Conservation (phyloP, 2,888 invertebrate species). For the Mythimna albipuncta region DNA sequence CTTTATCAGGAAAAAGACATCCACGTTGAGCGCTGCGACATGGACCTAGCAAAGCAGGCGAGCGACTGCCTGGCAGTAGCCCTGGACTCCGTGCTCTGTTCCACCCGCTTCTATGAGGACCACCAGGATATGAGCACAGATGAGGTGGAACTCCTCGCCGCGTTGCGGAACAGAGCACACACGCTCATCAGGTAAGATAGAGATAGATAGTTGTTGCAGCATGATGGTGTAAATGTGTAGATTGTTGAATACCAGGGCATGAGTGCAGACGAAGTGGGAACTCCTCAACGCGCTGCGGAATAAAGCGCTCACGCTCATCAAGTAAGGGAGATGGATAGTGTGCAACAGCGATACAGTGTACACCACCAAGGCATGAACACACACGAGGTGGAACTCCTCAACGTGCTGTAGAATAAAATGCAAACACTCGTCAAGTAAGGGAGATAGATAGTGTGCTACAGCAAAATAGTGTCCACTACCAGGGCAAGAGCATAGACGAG, state of each 20-base stretch:
- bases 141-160: slow-evolving; percentile 37
- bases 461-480: no score
- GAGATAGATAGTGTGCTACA: no score
- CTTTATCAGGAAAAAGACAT: slow-evolving; percentile 79
- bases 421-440: slow-evolving; percentile 80
- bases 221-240: no score
- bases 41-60: slow-evolving; percentile 77
- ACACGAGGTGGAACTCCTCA: slow-evolving; percentile 53
- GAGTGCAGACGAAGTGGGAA: slow-evolving; percentile 51
- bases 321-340: slow-evolving; percentile 66
- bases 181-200: slow-evolving; percentile 77
- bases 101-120: slow-evolving; percentile 70
- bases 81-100: slow-evolving; percentile 79
- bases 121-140: slow-evolving; percentile 48
- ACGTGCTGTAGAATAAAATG: slow-evolving; percentile 72
- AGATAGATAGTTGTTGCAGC: no score
- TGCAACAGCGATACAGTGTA: no score
- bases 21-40: slow-evolving; percentile 73
- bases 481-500: no score
- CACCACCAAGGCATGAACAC: no score
- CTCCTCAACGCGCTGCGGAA: slow-evolving; percentile 61
- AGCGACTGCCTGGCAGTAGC: slow-evolving; percentile 79
- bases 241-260: not conserved
- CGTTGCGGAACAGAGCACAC: slow-evolving; percentile 76
- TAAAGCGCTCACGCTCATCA: slow-evolving; percentile 80